Base-by-base conservation (phyloP, 2,113 vertebrate genomes). In the Caracal caracal region DNA sequence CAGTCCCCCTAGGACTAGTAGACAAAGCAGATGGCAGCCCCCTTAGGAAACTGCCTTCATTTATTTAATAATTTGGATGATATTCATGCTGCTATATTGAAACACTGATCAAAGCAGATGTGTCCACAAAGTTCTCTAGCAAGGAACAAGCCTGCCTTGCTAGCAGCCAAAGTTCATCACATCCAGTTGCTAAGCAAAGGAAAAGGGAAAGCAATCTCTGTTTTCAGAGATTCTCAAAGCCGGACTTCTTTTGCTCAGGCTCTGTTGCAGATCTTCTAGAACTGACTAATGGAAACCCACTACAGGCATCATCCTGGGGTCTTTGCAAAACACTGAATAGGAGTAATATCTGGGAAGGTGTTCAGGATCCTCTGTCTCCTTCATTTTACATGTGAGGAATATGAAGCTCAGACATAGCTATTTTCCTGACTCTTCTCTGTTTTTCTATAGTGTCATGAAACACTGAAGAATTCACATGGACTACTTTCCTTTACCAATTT, bases 31-130 rank as follows among this genome's bases (percentile, higher is more conserved):
- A 37, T 0, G 0, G 35, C 28, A 81, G 24, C 4, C 6, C 26
- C 40, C 90, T 88, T 90, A 75, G 53, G 71, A 91, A 83, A 75
- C 10, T 37, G 28, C 6, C 51, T 93, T 85, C 73, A 63, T 68
- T 92, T 93, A 47, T 84, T 89, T 86, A 93, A 56, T 61, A 88
- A 95, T 83, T 51, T 12, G 8, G 20, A 16, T 82, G 66, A 90
- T 82, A 51, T 8, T 93, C 10, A 5, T 16, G 59, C 66, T 91
- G n/a, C n/a, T 95, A 16, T 43, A 56, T 33, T 73, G 28, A 96
- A 95, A 81, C 40, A 85, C 28, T 71, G 40, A 80, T 53, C 7
- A 83, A 90, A 94, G 4, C 17, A 76, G 43, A 90, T 63, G 24
- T 35, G 24, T 75, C 68, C 83, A 56, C 35, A 65, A 70, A 47